Conservation (phyloP, 2,113 vertebrate species). For the Menura novaehollandiae region DNA sequence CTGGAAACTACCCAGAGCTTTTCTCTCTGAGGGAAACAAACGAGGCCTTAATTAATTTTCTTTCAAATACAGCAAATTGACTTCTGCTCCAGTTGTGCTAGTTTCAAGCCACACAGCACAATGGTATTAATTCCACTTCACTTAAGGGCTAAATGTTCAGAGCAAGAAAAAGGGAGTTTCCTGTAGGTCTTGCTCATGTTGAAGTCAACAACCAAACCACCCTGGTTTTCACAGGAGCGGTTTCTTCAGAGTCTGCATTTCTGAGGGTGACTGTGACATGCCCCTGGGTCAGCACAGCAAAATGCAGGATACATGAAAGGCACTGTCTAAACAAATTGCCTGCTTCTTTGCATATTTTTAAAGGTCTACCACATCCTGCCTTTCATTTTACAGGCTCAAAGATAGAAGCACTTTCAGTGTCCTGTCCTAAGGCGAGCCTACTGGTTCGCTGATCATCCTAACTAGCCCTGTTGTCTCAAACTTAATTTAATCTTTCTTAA, state of each 20-base stretch:
- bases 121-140: slow-evolving; percentile 46
- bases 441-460: background rate
- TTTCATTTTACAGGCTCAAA: background rate
- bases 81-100: slow-evolving; percentile 58
- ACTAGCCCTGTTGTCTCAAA: background rate
- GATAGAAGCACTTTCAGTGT: background rate
- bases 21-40: slow-evolving; percentile 48
- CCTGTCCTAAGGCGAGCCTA: background rate
- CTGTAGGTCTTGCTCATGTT: background rate
- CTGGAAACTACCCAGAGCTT: slow-evolving; percentile 45
- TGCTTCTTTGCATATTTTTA: background rate
- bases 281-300: background rate
- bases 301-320: background rate
- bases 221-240: background rate
- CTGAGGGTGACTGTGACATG: background rate
- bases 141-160: slow-evolving; percentile 16
- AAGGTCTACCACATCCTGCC: background rate
- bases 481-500: background rate
- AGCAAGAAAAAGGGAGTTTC: slow-evolving; percentile 7
- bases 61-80: slow-evolving; percentile 64
- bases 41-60: slow-evolving; percentile 59
- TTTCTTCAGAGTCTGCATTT: background rate
- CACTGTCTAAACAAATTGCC: background rate
- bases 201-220: background rate
- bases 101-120: slow-evolving; percentile 44